A percentile compares a stretch with the other conserved stretches of the same genome.
These are phyloP conservation scores for Pteria penguin DNA, from an alignment of 2,888 invertebrate species.

Conservation along the genomic window DNA sequence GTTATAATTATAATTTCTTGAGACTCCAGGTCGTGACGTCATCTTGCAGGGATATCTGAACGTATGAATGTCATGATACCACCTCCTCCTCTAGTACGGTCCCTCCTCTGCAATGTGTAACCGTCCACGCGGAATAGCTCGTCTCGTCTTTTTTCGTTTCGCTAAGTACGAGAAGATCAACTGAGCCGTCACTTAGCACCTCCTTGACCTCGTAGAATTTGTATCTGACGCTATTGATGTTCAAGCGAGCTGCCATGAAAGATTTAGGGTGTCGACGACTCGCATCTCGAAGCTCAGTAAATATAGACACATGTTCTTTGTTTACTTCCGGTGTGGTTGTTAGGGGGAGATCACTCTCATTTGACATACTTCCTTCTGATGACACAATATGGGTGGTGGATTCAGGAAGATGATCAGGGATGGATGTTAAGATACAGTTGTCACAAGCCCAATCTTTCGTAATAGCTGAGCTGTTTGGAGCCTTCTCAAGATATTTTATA, in stretches of 20 bases:
- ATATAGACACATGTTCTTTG: too few relatives aligned
- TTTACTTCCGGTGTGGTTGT: too few relatives aligned
- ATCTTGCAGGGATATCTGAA: not conserved
- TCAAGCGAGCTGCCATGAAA: not conserved
- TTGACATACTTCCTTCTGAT: too few relatives aligned
- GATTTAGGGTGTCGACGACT: too few relatives aligned
- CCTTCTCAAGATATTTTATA: too few relatives aligned
- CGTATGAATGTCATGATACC: not conserved
- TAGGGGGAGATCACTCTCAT: too few relatives aligned
- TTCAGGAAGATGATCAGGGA: too few relatives aligned
- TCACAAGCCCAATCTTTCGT: too few relatives aligned
- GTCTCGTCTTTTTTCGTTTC: not conserved
- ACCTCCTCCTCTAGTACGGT: not conserved
- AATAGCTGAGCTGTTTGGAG: too few relatives aligned
- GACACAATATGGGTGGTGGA: too few relatives aligned
- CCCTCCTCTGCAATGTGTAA: conserved; percentile 2
- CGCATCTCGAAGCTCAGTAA: too few relatives aligned
- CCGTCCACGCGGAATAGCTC: not conserved
- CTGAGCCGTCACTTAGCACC: not conserved
- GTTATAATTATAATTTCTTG: not conserved
- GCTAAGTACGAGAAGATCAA: not conserved
- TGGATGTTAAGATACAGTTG: too few relatives aligned
- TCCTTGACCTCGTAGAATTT: not conserved
- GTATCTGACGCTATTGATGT: not conserved
- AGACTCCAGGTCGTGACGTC: not conserved